Base-by-base conservation (phyloP, 1,140 invertebrate genomes). In the Coenobita brevimanus region DNA sequence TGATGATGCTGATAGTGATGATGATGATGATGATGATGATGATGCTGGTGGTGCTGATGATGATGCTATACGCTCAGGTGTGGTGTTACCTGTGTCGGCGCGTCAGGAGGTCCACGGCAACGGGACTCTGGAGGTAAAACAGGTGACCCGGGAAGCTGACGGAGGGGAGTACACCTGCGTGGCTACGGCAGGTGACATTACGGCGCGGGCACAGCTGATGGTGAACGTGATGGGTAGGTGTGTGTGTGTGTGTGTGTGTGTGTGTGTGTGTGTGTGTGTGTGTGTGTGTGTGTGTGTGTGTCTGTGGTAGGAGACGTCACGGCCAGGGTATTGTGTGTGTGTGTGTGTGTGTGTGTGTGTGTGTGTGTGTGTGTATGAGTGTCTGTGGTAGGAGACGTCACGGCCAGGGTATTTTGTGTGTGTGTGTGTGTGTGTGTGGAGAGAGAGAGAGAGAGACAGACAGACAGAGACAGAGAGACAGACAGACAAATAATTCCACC, bases 141-240 rank as follows among this genome's bases (percentile, higher is more conserved):
- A 94, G 83, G 94, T 96, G 21, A 95, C 95, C 91, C 93, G 94
- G 69, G 92, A 93, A 38, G 93, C 94, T 4, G 96, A 98, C 93
- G 96, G 96, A 91, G 97, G 97, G 30, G 95, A 96, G 89, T 98
- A 98, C 92, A 98, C 97, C 3, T 98, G 97, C 92, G 95, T 96
- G 79, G 97, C 96, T 2, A 96, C 95, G 85, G 97, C 97, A 92
- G 95, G 94, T 27, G 96, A 96, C 3, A 96, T 96, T 41, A 95
- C 95, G 92, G 95, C 96, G 76, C 97, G 96, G 94, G 96, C 46
- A 94, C 86, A 81, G 21, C 69, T 89, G 17, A 75, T 62, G 50
- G 82, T 89, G 50, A 82, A 82, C 95, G 96, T 86, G 0, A 86
- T 85, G 82, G 82, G 84, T 86, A 41, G 81, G 76, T 80, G 17